Percentiles rank a stretch among this genome's conserved stretches.
These are phyloP conservation scores for Psittacula echo DNA, from an alignment of 2,797 vertebrate species.

Conservation along the genomic window DNA sequence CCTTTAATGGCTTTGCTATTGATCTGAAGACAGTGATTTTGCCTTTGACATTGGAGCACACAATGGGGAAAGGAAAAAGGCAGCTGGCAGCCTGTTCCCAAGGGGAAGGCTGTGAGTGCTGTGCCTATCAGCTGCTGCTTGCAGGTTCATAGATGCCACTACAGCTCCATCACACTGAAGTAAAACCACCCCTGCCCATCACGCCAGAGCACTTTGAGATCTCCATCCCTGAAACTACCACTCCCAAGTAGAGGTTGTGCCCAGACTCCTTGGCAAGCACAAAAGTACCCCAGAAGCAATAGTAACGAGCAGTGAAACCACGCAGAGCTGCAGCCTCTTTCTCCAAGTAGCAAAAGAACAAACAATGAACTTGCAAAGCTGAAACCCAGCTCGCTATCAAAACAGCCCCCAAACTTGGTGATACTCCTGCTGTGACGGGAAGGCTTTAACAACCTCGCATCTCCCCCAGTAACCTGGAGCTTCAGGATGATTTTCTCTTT, in stretches of 20 bases:
- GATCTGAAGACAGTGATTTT: conserved; percentile 38
- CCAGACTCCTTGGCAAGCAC: not conserved
- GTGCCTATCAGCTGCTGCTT: not conserved
- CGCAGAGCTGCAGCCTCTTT: fast-evolving
- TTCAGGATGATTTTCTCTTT: not conserved
- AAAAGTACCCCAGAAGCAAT: fast-evolving
- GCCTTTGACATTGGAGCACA: conserved; percentile 19
- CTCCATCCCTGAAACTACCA: fast-evolving
- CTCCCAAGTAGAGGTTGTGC: fast-evolving
- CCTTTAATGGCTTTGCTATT: conserved; percentile 41
- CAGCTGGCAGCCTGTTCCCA: not conserved
- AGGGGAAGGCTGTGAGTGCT: not conserved
- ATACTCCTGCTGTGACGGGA: not conserved
- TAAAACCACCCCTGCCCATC: fast-evolving
- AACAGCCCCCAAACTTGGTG: not conserved
- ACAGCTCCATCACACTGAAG: fast-evolving
- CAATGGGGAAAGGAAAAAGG: not conserved
- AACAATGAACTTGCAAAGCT: not conserved
- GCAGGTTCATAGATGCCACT: fast-evolving
- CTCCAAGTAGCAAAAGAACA: not conserved
- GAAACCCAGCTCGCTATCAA: not conserved
- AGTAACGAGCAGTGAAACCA: fast-evolving
- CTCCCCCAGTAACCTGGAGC: not conserved
- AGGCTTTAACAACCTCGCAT: fast-evolving
- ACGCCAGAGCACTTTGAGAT: fast-evolving